Evolutionary conservation across 1,140 invertebrate species (phyloP).

Genomic region (Trigoniulus corallinus): DNA sequence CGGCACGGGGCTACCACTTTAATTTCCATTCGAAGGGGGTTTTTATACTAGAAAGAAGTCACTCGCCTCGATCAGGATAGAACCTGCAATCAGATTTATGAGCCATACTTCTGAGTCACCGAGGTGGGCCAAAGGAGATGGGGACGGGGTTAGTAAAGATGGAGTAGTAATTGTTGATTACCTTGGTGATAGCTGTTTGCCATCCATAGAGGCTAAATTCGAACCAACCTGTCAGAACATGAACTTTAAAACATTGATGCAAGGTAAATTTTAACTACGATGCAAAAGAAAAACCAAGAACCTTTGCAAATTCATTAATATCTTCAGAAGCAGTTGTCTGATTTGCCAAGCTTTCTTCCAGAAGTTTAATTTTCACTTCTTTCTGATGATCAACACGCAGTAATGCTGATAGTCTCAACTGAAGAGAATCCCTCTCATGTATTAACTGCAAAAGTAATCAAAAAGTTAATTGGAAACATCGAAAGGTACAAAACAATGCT

Average conservation of each 20-base stretch:
- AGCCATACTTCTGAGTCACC: too few relatives aligned
- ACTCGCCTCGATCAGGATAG: too few relatives aligned
- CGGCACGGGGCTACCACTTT: too few relatives aligned
- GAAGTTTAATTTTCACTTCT: background rate
- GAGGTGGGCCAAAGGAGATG: too few relatives aligned
- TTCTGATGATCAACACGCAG: background rate
- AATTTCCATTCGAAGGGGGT: too few relatives aligned
- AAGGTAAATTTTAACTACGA: background rate
- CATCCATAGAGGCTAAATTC: too few relatives aligned
- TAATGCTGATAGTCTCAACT: conserved; percentile 49
- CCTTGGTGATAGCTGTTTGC: too few relatives aligned
- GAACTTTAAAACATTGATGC: background rate
- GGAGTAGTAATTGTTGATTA: too few relatives aligned
- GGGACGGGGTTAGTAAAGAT: too few relatives aligned
- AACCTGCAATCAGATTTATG: too few relatives aligned
- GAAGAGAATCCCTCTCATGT: conserved; percentile 66
- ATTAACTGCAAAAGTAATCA: conserved; percentile 32
- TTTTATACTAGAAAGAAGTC: too few relatives aligned
- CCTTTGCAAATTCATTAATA: background rate
- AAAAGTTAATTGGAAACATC: conserved; percentile 7
- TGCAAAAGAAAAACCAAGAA: background rate
- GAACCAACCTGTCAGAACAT: background rate
- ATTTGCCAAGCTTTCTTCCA: background rate
- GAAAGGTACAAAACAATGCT: background rate
- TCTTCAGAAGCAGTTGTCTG: background rate